Base-by-base conservation (phyloP, 2,113 vertebrate species). In the Crocuta crocuta region DNA sequence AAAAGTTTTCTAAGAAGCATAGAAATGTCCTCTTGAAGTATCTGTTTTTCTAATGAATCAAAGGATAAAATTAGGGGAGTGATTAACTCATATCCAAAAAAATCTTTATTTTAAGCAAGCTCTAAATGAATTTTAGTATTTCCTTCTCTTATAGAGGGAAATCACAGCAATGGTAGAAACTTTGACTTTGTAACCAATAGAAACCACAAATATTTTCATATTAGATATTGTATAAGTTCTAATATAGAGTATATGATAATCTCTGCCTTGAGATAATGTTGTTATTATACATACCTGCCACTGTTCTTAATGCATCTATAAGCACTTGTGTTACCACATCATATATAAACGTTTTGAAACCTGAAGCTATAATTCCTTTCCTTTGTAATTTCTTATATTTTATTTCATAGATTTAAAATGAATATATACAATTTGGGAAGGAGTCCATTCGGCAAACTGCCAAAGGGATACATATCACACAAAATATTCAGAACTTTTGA, bases 331-430 rank as follows among this genome's bases (percentile, higher is more conserved):
- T 74, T 82, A 35, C 4, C 3, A 58, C 9, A 78, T 58, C 7
- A 26, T 24, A 90, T n/a, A 48, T 66, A 50, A 94, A 55, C 16
- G 95, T 61, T 71, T 84, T 86, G 19, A 53, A 7, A 83, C 71
- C 76, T 82, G 4, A 19, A 63, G 81, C 81, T 79, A 78, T 43
- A 63, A 63, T 81, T 61, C 24, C 1, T 83, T 73, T 88, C 10
- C 24, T 66, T 71, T 94, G 16, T 58, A 66, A 94, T 23, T 19
- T 13, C 26, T 13, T 79, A 4, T 9, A 61, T 73, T 65, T 43
- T 70, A 33, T 95, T 89, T 63, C 26, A 48, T 45, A n/a, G 15
- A 63, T 71, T 91, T 76, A 70, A 71, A 92, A n/a, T 23, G 65
- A 81, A 94, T 45, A 35, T 10, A 48, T n/a, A 21, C 2, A 68